A percentile compares a stretch with the other conserved stretches of the same genome.
phyloP scores from a whole-genome alignment of 2,113 vertebrate species.

The Prunella himalayana region DNA sequence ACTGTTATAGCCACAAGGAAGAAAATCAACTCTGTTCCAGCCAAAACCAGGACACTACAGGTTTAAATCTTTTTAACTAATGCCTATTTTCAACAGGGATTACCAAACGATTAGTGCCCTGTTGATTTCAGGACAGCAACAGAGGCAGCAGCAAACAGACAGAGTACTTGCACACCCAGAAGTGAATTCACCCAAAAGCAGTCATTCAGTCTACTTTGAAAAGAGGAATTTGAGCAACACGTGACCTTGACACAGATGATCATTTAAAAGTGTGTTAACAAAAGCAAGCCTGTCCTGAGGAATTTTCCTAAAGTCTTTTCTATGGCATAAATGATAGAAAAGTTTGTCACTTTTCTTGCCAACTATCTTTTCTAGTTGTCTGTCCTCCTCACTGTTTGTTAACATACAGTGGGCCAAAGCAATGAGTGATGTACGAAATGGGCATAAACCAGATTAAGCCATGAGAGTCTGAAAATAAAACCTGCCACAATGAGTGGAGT shows the following conservation, averaged over 20 bases:
- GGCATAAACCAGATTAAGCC: neutral
- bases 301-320: neutral
- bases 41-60: neutral
- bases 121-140: neutral
- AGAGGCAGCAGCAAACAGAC: neutral
- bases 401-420: neutral
- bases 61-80: neutral
- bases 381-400: neutral
- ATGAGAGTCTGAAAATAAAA: neutral
- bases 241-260: neutral
- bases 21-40: neutral
- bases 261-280: neutral
- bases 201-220: neutral
- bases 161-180: neutral
- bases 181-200: neutral
- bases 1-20: neutral
- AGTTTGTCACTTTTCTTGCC: neutral
- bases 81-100: neutral
- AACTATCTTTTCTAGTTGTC: neutral
- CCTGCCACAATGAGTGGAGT: neutral
- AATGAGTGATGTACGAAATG: neutral
- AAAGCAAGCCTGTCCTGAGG: neutral
- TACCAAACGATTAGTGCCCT: neutral
- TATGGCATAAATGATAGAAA: neutral
- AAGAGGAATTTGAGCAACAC: neutral